Conservation (phyloP, 2,113 vertebrate genomes). For the Geothlypis trichas region DNA sequence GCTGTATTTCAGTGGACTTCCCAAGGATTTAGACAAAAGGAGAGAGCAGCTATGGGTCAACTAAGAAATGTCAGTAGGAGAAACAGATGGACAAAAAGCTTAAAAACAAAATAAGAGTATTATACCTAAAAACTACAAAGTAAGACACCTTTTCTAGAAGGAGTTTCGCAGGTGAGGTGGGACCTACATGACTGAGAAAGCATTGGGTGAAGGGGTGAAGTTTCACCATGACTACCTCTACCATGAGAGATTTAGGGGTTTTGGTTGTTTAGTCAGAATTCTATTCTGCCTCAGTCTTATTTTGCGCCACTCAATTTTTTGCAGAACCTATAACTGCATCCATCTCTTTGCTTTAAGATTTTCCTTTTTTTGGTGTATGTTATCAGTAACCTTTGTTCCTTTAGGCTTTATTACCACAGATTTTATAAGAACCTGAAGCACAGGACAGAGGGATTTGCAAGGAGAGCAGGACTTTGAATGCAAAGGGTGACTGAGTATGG, state of each 20-base stretch:
- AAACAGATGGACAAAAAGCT: not conserved
- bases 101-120: not conserved
- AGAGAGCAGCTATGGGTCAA: not conserved
- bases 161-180: not conserved
- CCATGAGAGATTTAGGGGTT: not conserved
- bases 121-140: not conserved
- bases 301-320: not conserved
- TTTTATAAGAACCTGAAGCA: not conserved
- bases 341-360: not conserved
- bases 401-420: not conserved
- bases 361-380: not conserved
- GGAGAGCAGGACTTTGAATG: not conserved
- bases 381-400: not conserved
- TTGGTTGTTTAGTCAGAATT: not conserved
- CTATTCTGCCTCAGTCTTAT: not conserved
- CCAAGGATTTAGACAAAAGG: not conserved
- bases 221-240: not conserved
- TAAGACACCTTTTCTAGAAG: not conserved
- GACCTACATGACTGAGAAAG: not conserved
- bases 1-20: not conserved
- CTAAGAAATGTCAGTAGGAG: not conserved
- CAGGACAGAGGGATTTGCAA: not conserved
- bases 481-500: not conserved
- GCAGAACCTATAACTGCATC: not conserved
- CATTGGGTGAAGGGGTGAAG: not conserved